Base-by-base conservation (phyloP, 2,113 vertebrate genomes). In the Halichoeres trimaculatus region DNA sequence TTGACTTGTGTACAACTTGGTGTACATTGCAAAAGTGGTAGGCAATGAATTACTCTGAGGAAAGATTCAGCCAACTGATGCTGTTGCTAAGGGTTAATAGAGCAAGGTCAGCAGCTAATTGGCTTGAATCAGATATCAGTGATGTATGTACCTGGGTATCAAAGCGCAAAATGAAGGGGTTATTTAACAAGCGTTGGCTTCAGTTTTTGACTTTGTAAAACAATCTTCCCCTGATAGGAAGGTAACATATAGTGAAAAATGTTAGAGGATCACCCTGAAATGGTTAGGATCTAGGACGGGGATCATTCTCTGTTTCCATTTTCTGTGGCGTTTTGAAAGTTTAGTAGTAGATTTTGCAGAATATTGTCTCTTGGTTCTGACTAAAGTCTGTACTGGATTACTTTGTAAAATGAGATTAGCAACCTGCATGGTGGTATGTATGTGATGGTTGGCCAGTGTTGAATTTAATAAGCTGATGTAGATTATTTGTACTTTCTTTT, bases 391-490 rank as follows among this genome's bases (percentile, higher is more conserved):
- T 43, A 62, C 38, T 40, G 12, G 38, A 40, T 40, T 10, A 38
- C 16, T 20, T 51, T 24, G 51, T 50, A 58, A 13, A 26, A 19
- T n/a, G 7, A 0, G 41, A 61, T 43, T 41, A 50, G 1, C 38
- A 30, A 8, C 38, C 17, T 48, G 16, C 4, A 26, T 19, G 12
- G n/a, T n/a, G 12, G 8, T 66, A n/a, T 16, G 40, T 35, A 6
- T 56, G 52, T 40, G 3, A 24, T 57, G 51, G 14, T 6, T 35
- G 4, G 62, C 6, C 20, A 17, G 6, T 66, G n/a, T 63, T 52
- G 19, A n/a, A 10, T 16, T 56, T 75, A 22, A 55, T 48, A 35
- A 45, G 16, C 12, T 63, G n/a, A 76, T 17, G 52, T 2, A 47
- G 30, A 67, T 26, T 38, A 2, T 2, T 13, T 52, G 41, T 13